phyloP scores from a whole-genome alignment of 1,140 invertebrate genomes.

The Drosophila azteca region DNA sequence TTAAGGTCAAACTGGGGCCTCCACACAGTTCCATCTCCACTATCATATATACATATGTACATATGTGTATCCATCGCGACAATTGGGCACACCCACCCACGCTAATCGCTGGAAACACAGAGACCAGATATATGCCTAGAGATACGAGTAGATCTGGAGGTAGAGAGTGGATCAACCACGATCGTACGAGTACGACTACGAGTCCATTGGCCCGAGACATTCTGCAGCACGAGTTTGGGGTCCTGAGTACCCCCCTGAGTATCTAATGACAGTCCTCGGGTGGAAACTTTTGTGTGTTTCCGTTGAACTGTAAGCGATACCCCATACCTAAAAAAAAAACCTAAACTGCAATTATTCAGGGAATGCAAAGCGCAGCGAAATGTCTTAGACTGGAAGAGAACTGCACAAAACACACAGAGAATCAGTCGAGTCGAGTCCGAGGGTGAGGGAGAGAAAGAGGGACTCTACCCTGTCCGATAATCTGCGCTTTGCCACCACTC shows the following conservation, averaged over 20 bases:
- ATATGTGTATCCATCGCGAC: slow-evolving; percentile 45
- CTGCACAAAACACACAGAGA: background rate
- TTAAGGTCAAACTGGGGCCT: slow-evolving; percentile 70
- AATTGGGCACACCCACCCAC: slow-evolving; percentile 75
- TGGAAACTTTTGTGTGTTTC: slow-evolving; percentile 41
- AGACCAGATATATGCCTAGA: background rate
- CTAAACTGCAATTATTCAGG: slow-evolving; percentile 27
- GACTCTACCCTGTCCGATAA: slow-evolving; percentile 38
- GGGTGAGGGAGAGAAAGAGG: slow-evolving; percentile 5
- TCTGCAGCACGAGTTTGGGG: slow-evolving; percentile 28
- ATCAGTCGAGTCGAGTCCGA: background rate
- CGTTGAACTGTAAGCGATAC: slow-evolving; percentile 62
- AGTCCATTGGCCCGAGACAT: slow-evolving; percentile 64
- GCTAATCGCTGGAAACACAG: slow-evolving; percentile 35
- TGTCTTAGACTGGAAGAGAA: slow-evolving; percentile 5
- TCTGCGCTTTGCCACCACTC: slow-evolving; percentile 47
- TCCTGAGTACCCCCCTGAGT: slow-evolving; percentile 47
- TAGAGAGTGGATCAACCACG: background rate
- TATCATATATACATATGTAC: slow-evolving; percentile 6
- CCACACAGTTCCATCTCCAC: slow-evolving; percentile 12
- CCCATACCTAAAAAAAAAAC: slow-evolving; percentile 1
- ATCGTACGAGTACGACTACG: slow-evolving; percentile 37
- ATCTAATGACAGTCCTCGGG: slow-evolving; percentile 53
- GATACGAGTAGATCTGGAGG: background rate
- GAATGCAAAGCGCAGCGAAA: slow-evolving; percentile 62